Base-by-base conservation (phyloP, 1,140 invertebrate species). In the Leptoteleia sp. region DNA sequence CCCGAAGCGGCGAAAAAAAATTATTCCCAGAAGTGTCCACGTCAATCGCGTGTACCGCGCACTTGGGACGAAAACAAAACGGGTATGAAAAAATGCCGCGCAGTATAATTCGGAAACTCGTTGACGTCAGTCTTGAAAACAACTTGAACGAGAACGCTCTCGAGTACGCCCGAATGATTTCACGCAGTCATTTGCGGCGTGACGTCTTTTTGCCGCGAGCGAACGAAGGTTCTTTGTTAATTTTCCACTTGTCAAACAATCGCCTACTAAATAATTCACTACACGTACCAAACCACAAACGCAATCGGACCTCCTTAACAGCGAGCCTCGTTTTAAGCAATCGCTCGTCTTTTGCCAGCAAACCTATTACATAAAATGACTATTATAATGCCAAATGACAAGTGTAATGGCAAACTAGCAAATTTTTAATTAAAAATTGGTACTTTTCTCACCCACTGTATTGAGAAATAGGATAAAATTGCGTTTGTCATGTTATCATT, bases 231-330 rank as follows among this genome's bases (percentile, higher is more conserved):
- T 11, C 29, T 70, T 59, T 33, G 42, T 57, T 47, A 48, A 70
- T 70, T 70, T 70, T 70, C 52, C 42, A 59, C 43, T 40, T 29
- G 68, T 62, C 50, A 27, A 57, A 59, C 17, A 37, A 25, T 65
- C 43, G 37, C 4, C 45, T 64, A 64, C 50, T 55, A 57, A 73
- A 40, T 50, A 59, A 73, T 73, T 73, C 70, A 59, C 50, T 43
- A 57, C 43, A 33, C 59, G 59, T 73, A 55, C 59, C 42, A 22
- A 47, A 38, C 25, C 13, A 33, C 42, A 68, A 68, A 67, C 72
- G 62, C 47, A 76, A 31, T 50, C 38, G 13, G 72, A 68, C 55
- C 68, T 29, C 35, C 38, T 42, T n/a, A n/a, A n/a, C n/a, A n/a
- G n/a, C n/a, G n/a, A n/a, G n/a, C n/a, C n/a, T n/a, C n/a, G n/a